These are phyloP conservation scores for Corydoras maculifer DNA, from an alignment of 2,113 vertebrate species.

Conservation along the genomic window DNA sequence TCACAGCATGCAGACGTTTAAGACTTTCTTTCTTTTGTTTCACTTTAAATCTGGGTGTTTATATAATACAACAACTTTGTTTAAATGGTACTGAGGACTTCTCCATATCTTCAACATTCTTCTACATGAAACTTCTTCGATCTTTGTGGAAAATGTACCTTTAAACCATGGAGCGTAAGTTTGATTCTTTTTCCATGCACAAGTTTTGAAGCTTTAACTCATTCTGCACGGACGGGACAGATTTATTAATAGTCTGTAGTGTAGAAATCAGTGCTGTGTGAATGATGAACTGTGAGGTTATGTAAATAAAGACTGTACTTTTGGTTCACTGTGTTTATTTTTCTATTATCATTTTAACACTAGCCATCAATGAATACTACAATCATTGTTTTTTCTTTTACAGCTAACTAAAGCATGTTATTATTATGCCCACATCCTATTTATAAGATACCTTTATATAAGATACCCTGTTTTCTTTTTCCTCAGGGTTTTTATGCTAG, in stretches of 20 bases:
- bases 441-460: too few species aligned
- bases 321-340: background rate
- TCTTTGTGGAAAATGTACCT: background rate
- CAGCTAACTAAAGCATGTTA: too few species aligned
- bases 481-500: conserved; percentile 9
- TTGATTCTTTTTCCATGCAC: background rate
- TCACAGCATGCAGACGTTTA: conserved; percentile 20
- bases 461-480: background rate
- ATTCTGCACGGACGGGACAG: background rate
- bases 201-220: background rate
- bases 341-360: background rate
- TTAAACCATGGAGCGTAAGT: conserved; percentile 41
- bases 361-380: background rate
- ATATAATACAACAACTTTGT: background rate
- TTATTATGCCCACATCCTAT: too few species aligned
- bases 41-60: background rate
- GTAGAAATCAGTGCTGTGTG: background rate
- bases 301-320: background rate
- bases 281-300: background rate
- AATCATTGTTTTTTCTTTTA: background rate
- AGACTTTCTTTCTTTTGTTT: conserved; percentile 15
- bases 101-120: too few species aligned
- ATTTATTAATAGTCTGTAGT: background rate
- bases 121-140: background rate
- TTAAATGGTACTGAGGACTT: background rate